phyloP scores from a whole-genome alignment of 1,140 invertebrate species.

The Aphaenogaster rudis region DNA sequence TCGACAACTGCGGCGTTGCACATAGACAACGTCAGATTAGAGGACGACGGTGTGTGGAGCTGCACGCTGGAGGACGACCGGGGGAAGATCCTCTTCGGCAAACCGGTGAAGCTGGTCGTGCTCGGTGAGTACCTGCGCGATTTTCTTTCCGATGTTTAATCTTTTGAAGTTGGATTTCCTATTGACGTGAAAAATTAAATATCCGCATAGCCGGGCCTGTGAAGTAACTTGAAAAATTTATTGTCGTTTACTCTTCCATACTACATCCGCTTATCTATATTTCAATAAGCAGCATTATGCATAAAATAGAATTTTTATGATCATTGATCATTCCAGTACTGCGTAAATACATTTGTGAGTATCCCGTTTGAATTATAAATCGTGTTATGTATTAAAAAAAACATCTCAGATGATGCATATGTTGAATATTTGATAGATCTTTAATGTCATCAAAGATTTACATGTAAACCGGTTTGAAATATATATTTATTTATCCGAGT shows the following conservation, averaged over 20 bases:
- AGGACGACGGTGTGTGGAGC: constrained; percentile 91
- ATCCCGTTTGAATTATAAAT: not conserved
- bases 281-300: not conserved
- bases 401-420: not conserved
- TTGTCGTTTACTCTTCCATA: not conserved
- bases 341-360: not conserved
- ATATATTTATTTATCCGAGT: not conserved
- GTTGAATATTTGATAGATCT: constrained; percentile 11
- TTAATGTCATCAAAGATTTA: not conserved
- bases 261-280: not conserved
- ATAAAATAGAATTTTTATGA: not conserved
- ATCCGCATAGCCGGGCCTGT: no score
- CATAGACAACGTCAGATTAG: constrained; percentile 90
- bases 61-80: constrained; percentile 89
- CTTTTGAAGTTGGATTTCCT: constrained; percentile 6
- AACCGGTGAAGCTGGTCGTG: constrained; percentile 89
- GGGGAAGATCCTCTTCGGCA: constrained; percentile 88
- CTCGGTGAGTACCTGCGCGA: constrained; percentile 88
- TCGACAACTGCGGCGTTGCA: constrained; percentile 88
- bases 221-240: not conserved
- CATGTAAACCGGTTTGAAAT: constrained; percentile 2
- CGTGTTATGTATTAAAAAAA: not conserved
- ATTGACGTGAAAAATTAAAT: constrained; percentile 32
- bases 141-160: not conserved
- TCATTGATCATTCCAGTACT: not conserved